These are phyloP conservation scores for Trachymyrmex cornetzi DNA, from an alignment of 1,140 invertebrate species.

Conservation along the genomic window DNA sequence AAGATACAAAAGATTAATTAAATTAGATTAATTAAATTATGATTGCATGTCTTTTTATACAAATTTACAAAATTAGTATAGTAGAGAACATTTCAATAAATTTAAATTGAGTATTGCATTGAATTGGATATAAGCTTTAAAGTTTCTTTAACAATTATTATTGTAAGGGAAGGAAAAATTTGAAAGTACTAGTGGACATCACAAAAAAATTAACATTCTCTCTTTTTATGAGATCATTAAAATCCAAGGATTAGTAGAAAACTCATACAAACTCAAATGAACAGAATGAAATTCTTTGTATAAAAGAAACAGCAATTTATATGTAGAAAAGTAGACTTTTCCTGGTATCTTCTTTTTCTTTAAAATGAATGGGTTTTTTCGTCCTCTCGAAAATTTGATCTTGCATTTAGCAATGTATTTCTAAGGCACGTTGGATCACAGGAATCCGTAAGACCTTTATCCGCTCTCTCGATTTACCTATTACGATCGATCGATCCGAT, in stretches of 20 bases:
- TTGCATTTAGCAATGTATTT: background rate
- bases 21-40: background rate
- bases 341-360: background rate
- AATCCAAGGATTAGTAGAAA: background rate
- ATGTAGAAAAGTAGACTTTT: background rate
- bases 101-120: background rate
- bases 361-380: background rate
- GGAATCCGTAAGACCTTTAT: background rate
- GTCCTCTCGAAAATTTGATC: conserved; percentile 11
- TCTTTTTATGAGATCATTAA: background rate
- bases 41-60: background rate
- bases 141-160: background rate
- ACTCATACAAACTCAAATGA: background rate
- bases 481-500: conserved; percentile 58
- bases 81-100: conserved; percentile 4
- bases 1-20: conserved; percentile 9
- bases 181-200: background rate
- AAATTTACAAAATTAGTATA: background rate
- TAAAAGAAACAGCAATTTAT: background rate
- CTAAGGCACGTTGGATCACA: background rate
- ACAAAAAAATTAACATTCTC: background rate
- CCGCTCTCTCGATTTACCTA: conserved; percentile 32
- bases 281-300: background rate
- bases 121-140: background rate
- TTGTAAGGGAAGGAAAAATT: background rate